Evolutionary conservation across 2,797 vertebrate species (phyloP), one percentile per base, ranked within the genome.

Genomic region (Paguma larvata): DNA sequence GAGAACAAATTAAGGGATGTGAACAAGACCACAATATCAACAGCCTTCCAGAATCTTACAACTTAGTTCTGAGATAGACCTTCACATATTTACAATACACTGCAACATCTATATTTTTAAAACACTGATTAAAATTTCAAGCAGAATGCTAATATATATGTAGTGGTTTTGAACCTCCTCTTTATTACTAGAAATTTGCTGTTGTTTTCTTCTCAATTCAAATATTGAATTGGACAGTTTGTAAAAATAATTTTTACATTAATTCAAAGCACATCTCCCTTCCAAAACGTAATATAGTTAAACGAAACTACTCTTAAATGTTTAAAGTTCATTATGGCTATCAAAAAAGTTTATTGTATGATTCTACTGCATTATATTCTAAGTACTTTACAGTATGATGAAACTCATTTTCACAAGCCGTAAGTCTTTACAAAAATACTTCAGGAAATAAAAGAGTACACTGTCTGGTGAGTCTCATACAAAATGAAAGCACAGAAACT

Each of bases 141-240:
- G 62, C 19, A 88, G 30, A 59, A 14, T 82, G 18, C 56, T 72
- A 78, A 95, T 73, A 62, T 25, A 46, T 79, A 14, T n/a, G 32
- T 15, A 18, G 75, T 44, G 19, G n/a, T 34, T 97, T 84, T 73
- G 59, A 94, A 91, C 84, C 6, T 63, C 68, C 48, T 83, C 62
- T 41, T 73, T 91, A 11, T n/a, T 85, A 90, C 53, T n/a, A 93
- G 27, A 78, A 59, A 91, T 4, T 73, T 23, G 25, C n/a, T 25
- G 16, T 77, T 51, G 25, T 70, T 82, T 89, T 70, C 70, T 77
- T 93, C n/a, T 67, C 59, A 94, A 77, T 77, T 94, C 38, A 91
- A 48, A 48, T 84, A 51, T 38, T 21, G 18, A 59, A 59, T 30
- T 88, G 3, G 8, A 70, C 9, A 68, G 27, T 25, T 82, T 56